Evolutionary conservation across 2,888 invertebrate species (phyloP), one percentile per base, ranked within the genome.

Genomic region (Leptura quadrifasciata): DNA sequence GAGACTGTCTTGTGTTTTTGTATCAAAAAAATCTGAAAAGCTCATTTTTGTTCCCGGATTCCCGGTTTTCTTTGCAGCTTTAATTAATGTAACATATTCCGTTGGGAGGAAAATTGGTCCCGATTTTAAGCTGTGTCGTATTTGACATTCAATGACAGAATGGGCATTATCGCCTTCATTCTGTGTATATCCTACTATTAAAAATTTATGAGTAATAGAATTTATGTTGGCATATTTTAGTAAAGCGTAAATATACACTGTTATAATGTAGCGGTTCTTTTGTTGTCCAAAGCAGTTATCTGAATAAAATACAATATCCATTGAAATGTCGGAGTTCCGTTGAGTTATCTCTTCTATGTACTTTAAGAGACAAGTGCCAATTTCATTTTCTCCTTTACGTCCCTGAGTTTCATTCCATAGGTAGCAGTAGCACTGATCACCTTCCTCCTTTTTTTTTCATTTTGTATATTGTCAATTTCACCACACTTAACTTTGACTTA

Each of bases 241-340:
- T 17, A 79, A 61, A 18, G 78, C 80, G 54, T 81, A 83, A 24
- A 80, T 31, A 68, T 79, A 81, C 52, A 79, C 39, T 24, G 78
- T 60, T 47, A 82, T 57, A n/a, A 83, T 77, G 60, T 77, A 82
- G 47, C 74, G 76, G 61, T 82, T 84, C 74, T 84, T 83, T 54
- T 84, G 79, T 67, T 83, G 83, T 1, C 83, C 83, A 63, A 57
- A 27, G 64, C 84, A 84, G 64, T 81, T 83, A 61, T 83, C 82
- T 15, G 82, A 79, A 77, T 83, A 83, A 73, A 84, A 24, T 3
- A 58, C 10, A 21, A 58, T 21, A n/a, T 58, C 58, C 10, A 58
- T 12, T 10, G 21, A 15, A 12, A 24, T n/a, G 27, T 24, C 5
- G 27, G 21, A 15, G 4, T 24, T 15, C 5, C 8, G 8, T 0